phyloP scores from a whole-genome alignment of 2,888 invertebrate species.

The Ashinkailepas kermadecensis region DNA sequence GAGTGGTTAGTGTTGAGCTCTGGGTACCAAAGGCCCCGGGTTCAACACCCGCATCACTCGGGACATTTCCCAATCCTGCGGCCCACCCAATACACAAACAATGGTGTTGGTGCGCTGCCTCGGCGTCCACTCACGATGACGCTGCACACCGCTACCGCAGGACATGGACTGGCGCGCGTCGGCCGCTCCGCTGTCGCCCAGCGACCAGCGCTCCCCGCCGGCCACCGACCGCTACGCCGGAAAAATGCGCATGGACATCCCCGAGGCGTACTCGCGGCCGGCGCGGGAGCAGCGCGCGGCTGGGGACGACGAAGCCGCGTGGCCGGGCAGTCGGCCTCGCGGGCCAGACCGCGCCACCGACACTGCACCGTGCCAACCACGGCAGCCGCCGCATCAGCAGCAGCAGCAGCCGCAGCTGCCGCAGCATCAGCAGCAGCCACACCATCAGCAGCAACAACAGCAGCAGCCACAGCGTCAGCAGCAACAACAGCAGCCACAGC shows the following conservation, averaged over 20 bases:
- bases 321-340: constrained; percentile 1
- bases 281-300: not conserved
- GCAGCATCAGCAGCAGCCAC: not conserved
- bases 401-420: not conserved
- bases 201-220: not conserved
- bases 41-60: too few species aligned
- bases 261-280: not conserved
- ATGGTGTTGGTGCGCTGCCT: not conserved
- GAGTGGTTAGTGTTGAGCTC: not conserved
- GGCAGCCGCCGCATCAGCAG: not conserved
- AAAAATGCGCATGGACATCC: not conserved
- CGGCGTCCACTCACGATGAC: not conserved
- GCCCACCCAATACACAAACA: too few species aligned
- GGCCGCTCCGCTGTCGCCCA: not conserved
- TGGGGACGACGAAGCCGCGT: not conserved
- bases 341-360: not conserved
- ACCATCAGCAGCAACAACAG: not conserved
- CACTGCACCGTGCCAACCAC: not conserved
- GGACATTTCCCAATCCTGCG: too few species aligned
- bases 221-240: not conserved
- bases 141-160: not conserved
- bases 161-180: not conserved
- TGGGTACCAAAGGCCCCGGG: too few species aligned
- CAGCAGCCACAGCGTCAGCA: not conserved
- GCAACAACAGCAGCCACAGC: not conserved